Percentiles rank a stretch among this genome's conserved stretches.
Conservation (phyloP, 1,140 invertebrate genomes). For the Chrysoperla carnea region DNA sequence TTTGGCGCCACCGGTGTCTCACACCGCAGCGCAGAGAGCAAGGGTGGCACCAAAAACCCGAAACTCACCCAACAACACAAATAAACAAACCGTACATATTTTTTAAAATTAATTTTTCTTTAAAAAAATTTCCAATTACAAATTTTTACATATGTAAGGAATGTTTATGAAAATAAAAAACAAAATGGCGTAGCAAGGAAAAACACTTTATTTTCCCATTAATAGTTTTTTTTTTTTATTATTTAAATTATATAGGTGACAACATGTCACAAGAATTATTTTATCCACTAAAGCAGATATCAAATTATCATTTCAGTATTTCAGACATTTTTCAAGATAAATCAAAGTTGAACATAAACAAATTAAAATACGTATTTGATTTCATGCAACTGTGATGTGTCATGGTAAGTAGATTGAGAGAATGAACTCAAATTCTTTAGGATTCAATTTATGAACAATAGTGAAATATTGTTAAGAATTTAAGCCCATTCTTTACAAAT, state of each 20-base stretch:
- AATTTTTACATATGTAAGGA: not conserved
- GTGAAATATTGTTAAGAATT: too few species aligned
- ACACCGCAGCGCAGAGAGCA: not conserved
- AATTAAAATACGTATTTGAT: too few species aligned
- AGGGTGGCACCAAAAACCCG: not conserved
- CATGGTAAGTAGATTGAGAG: too few species aligned
- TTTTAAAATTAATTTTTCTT: not conserved
- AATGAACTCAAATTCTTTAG: too few species aligned
- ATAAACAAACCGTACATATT: not conserved
- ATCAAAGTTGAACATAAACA: too few species aligned
- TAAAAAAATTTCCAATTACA: not conserved
- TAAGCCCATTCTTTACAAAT: too few species aligned
- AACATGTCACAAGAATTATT: slow-evolving; percentile 9
- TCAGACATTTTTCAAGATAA: too few species aligned
- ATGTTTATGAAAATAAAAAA: not conserved
- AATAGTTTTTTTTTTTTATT: not conserved
- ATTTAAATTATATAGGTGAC: slow-evolving; percentile 3
- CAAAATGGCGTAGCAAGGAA: not conserved
- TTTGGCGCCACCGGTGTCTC: not conserved
- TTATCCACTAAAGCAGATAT: not conserved
- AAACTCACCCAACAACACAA: not conserved
- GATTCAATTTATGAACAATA: too few species aligned
- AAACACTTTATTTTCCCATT: not conserved
- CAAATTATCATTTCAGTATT: too few species aligned
- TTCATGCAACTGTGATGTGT: too few species aligned